Evolutionary conservation across 2,113 vertebrate genomes (phyloP).

Genomic region (Malurus alboscapulatus): DNA sequence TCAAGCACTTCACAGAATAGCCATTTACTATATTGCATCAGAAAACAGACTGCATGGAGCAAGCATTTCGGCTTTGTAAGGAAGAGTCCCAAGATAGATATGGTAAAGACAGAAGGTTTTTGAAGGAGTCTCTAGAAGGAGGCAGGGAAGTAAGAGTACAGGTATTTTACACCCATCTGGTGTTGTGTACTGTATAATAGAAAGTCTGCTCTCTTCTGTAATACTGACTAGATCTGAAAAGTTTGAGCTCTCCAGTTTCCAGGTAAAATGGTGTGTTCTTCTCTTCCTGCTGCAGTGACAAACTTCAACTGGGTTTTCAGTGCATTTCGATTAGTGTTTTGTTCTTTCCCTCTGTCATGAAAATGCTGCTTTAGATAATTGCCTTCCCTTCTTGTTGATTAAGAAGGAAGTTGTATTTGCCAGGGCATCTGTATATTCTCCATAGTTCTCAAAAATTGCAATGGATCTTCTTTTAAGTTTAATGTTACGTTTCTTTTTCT

Average conservation of each 20-base stretch:
- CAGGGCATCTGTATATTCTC: neutral
- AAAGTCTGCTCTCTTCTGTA: neutral
- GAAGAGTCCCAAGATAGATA: neutral
- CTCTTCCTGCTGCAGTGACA: neutral
- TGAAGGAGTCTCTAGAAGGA: neutral
- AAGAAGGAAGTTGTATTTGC: neutral
- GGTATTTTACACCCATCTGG: rapidly evolving
- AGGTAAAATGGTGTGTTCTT: neutral
- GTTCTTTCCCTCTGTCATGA: neutral
- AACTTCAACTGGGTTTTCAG: neutral
- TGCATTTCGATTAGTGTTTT: neutral
- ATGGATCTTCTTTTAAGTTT: neutral
- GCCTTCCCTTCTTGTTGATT: neutral
- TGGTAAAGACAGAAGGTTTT: neutral
- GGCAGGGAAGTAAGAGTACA: neutral
- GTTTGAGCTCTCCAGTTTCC: neutral
- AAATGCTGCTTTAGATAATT: neutral
- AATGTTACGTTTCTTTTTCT: neutral
- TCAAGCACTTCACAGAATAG: neutral
- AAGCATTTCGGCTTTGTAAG: neutral
- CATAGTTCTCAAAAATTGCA: neutral
- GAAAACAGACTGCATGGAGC: neutral
- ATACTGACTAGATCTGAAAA: neutral
- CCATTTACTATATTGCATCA: neutral
- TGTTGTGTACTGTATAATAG: neutral